A percentile compares a stretch with the other conserved stretches of the same genome.
Evolutionary conservation across 2,888 invertebrate genomes (phyloP).

Genomic region (Herminia tarsipennalis): DNA sequence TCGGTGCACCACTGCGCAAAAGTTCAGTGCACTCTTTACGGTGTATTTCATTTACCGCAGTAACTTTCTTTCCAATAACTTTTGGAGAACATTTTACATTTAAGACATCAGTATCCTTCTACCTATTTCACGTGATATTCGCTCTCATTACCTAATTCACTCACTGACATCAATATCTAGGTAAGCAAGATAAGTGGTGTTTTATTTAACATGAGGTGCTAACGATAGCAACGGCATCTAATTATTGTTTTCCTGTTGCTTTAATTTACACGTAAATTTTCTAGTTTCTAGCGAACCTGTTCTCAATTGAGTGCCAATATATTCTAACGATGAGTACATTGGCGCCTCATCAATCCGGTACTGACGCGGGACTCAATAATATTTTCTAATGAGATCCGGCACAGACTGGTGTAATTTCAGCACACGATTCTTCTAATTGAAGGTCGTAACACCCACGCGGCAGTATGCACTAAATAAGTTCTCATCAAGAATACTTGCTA

Average conservation of each 20-base stretch:
- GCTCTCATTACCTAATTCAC: conserved; percentile 67
- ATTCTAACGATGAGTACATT: conserved; percentile 48
- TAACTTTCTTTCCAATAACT: conserved; percentile 17
- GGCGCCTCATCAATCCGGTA: conserved; percentile 61
- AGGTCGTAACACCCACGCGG: conserved; percentile 73
- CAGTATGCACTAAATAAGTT: conserved; percentile 56
- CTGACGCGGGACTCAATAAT: conserved; percentile 49
- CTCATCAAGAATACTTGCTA: conserved; percentile 61
- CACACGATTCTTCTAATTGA: conserved; percentile 65
- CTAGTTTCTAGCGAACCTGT: conserved; percentile 38
- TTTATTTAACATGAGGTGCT: conserved; percentile 53
- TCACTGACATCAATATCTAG: conserved; percentile 66
- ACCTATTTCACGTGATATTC: conserved; percentile 57
- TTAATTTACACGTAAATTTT: conserved; percentile 34
- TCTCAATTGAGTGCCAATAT: conserved; percentile 54
- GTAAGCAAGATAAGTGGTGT: conserved; percentile 57
- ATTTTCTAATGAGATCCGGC: conserved; percentile 56
- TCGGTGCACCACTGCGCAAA: conserved; percentile 58
- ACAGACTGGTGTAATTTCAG: conserved; percentile 58
- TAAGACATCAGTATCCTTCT: conserved; percentile 17
- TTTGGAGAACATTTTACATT: not conserved
- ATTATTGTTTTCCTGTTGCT: conserved; percentile 54
- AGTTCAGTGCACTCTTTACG: conserved; percentile 67
- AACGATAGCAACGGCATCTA: conserved; percentile 40
- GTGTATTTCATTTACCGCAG: conserved; percentile 20